phyloP scores from a whole-genome alignment of 2,888 invertebrate genomes.

The Netelia fuscicornis region DNA sequence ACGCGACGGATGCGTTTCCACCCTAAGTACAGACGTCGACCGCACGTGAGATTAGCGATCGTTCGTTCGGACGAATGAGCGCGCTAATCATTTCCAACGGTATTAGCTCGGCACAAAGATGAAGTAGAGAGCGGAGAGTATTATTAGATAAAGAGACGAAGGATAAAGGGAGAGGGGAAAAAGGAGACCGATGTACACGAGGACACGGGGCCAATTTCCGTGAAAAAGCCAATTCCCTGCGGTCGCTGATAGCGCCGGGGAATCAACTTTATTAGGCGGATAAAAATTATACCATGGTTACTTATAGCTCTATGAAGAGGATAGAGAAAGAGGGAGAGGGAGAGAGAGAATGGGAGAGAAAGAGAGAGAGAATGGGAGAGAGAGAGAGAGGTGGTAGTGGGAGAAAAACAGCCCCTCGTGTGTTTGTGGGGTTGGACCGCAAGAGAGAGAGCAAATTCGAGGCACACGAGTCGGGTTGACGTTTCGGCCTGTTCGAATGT shows the following conservation, averaged over 20 bases:
- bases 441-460: conserved; percentile 7
- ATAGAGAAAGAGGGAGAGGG: background rate
- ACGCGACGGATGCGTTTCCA: background rate
- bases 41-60: conserved; percentile 64
- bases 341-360: too few species aligned
- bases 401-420: conserved; percentile 18
- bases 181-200: conserved; percentile 37
- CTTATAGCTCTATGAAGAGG: background rate
- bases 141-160: conserved; percentile 20
- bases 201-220: conserved; percentile 53
- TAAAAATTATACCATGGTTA: conserved; percentile 71
- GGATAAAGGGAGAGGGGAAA: conserved; percentile 10
- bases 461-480: conserved; percentile 26
- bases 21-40: conserved; percentile 15
- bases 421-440: conserved; percentile 12
- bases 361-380: too few species aligned
- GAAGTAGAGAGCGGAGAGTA: conserved; percentile 8
- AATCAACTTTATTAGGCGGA: conserved; percentile 73
- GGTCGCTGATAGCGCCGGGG: conserved; percentile 63
- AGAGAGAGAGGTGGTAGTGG: background rate
- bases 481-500: conserved; percentile 27
- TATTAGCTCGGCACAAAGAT: conserved; percentile 32
- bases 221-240: conserved; percentile 67
- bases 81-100: conserved; percentile 64
- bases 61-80: conserved; percentile 55